Evolutionary conservation across 2,113 vertebrate species (phyloP), one percentile per base, ranked within the genome.

Genomic region (Psittacula cyanocephala): DNA sequence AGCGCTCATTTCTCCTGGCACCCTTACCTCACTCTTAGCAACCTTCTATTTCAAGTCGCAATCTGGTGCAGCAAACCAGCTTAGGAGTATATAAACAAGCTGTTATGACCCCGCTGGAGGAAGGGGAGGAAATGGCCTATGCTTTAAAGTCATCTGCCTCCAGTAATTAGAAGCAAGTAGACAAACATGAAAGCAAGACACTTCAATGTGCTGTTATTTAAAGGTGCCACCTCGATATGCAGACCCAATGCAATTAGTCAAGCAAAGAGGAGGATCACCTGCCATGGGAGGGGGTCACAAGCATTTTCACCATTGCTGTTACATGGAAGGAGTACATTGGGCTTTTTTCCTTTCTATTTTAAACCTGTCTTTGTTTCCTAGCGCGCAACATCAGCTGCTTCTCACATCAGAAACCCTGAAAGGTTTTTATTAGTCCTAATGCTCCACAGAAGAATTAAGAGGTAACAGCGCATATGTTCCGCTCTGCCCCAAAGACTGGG

Each of bases 341-440:
- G 46, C 43, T 87, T 90, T 80, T 72, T 78, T 43, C 86, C 57
- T 79, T 49, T 59, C 33, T 55, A 27, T 81, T 49, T 88, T 67
- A 91, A 92, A 79, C n/a, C 86, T 79, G 41, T 46, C 71, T 91
- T 96, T 67, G 29, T 81, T 96, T 75, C 59, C 91, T 86, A 92
- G 88, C 31, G 13, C 33, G 88, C 84, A n/a, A 69, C 52, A 17
- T 43, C 88, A 74, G 67, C 72, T 94, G 87, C 88, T 95, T 78
- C 92, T 94, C 95, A 85, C 83, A 81, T 60, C 79, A 63, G 91
- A 95, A 93, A 39, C 75, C 74, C 69, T 86, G 70, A 80, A 96
- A 97, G 94, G 92, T 89, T 97, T 82, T 88, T 94, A 92, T 97
- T 86, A 90, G 94, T 39, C 78, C 88, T 75, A 87, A 95, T n/a